Evolutionary conservation across 2,797 vertebrate genomes (phyloP), one percentile per base, ranked within the genome.

Genomic region (Sus cebifrons): DNA sequence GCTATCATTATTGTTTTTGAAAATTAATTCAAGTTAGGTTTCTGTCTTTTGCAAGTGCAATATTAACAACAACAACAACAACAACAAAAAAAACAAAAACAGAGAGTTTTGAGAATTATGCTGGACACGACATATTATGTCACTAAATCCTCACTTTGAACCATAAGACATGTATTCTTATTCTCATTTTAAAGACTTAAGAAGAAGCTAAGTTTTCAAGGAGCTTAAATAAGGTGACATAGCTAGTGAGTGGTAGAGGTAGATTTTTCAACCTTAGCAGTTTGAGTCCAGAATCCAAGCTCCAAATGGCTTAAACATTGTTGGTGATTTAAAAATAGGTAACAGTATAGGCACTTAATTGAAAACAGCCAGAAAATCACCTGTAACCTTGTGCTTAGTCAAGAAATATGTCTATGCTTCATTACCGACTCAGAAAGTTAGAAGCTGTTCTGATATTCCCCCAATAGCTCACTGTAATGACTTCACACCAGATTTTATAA

Each of bases 291-390:
- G 40, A 94, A 91, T 70, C 40, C 23, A 73, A 56, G 52, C 29
- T 95, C 58, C 27, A 94, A 92, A 73, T 91, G 29, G n/a, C 82
- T 96, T 90, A 44, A 8, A 93, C 62, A 89, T 21, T 71, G 11
- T 83, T 75, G 89, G 20, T 0, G 5, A 88, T 87, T 89, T 95
- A 44, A 89, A 96, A 87, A 79, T 49, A 86, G 79, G 83, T 32
- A 75, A 84, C 67, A 75, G 21, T 27, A 70, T 3, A 89, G 49
- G 6, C 16, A 65, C 27, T 85, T 78, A 86, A 68, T 70, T 0
- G 1, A 62, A 86, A 86, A 32, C 21, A 91, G 23, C 54, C 49
- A 78, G 78, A 71, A 56, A 95, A 68, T 86, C 71, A 91, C 65
- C 68, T 86, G 56, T 20, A 79, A 67, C 7, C 40, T 12, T 56